phyloP scores from a whole-genome alignment of 2,797 vertebrate species.

The Pagetopsis macropterus region DNA sequence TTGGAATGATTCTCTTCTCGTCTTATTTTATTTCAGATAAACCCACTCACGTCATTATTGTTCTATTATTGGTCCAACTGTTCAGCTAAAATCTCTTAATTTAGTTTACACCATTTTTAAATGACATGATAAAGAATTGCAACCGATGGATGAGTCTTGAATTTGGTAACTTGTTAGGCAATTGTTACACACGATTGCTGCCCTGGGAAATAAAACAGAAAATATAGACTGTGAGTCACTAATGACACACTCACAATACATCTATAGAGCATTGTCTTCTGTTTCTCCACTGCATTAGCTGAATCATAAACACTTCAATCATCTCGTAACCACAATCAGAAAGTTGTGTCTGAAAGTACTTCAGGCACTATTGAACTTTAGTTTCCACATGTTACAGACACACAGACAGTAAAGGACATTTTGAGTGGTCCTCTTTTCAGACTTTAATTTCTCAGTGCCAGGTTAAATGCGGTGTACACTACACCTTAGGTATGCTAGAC shows the following conservation, averaged over 20 bases:
- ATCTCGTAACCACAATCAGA: slow-evolving; percentile 31
- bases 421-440: slow-evolving; percentile 11
- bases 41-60: background rate
- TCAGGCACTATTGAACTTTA: slow-evolving; percentile 58
- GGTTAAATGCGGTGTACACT: slow-evolving; percentile 9
- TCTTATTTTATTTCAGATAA: slow-evolving; percentile 14
- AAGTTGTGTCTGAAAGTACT: slow-evolving; percentile 23
- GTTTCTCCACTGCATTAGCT: slow-evolving; percentile 14
- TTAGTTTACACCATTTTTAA: background rate
- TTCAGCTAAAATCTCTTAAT: background rate
- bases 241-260: slow-evolving; percentile 1
- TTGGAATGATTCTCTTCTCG: background rate
- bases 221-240: slow-evolving; percentile 17
- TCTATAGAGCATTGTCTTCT: slow-evolving; percentile 11
- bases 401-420: slow-evolving; percentile 31
- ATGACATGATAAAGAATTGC: slow-evolving; percentile 6
- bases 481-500: slow-evolving; percentile 10
- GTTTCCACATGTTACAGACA: slow-evolving; percentile 58
- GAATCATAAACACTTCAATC: slow-evolving; percentile 41
- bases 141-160: background rate
- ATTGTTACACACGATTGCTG: slow-evolving; percentile 2
- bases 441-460: background rate
- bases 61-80: background rate
- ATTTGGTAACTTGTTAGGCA: slow-evolving; percentile 30
- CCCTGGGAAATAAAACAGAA: slow-evolving; percentile 6